Conservation (phyloP, 2,113 vertebrate genomes). For the Alectura lathami region DNA sequence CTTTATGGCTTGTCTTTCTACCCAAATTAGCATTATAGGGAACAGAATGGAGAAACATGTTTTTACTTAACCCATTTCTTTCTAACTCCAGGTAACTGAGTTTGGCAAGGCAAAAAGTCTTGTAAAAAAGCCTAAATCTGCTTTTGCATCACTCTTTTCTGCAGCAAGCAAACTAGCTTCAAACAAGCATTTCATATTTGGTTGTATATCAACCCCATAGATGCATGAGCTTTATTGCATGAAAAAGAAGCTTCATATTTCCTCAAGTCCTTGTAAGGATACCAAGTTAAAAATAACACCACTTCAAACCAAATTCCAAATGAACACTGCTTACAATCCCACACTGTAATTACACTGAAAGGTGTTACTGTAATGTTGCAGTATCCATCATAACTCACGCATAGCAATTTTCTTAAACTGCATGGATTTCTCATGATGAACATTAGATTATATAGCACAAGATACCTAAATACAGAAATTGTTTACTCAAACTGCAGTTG, state of each 20-base stretch:
- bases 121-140: constrained; percentile 75
- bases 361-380: neutral
- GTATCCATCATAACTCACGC: neutral
- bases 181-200: neutral
- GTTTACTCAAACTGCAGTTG: constrained; percentile 5
- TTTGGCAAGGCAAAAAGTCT: constrained; percentile 81
- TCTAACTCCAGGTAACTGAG: constrained; percentile 76
- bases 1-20: neutral
- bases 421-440: neutral
- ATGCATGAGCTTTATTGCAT: neutral
- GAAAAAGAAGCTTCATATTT: neutral
- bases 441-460: neutral
- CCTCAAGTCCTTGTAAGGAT: neutral
- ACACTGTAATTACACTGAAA: neutral
- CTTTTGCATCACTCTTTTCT: constrained; percentile 78
- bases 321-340: neutral
- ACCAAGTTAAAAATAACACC: neutral
- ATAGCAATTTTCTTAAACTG: neutral
- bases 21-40: neutral
- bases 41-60: neutral
- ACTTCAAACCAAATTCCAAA: neutral
- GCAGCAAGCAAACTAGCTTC: constrained; percentile 67
- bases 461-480: neutral
- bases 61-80: neutral
- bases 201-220: neutral